phyloP scores from a whole-genome alignment of 2,888 invertebrate species.

The Schizotus pectinicornis region DNA sequence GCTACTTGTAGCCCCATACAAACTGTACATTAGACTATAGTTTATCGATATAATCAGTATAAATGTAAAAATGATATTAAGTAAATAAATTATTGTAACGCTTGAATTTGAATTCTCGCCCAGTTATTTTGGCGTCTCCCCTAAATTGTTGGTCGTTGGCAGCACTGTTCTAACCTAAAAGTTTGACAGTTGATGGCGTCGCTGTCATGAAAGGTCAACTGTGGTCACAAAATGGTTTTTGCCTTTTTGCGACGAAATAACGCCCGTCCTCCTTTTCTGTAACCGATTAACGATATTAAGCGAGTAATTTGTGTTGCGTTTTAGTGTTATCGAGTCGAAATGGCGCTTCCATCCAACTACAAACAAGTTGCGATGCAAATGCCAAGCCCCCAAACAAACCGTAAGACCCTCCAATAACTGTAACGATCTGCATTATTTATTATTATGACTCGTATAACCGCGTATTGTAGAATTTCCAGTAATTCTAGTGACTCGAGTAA shows the following conservation, averaged over 20 bases:
- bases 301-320: too few species aligned
- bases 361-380: slow-evolving; percentile 83
- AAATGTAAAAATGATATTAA: slow-evolving; percentile 17
- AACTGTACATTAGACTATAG: slow-evolving; percentile 27
- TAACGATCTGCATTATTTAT: slow-evolving; percentile 16
- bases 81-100: slow-evolving; percentile 21
- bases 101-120: slow-evolving; percentile 1
- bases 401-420: slow-evolving; percentile 61
- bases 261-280: too few species aligned
- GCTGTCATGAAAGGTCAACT: too few species aligned
- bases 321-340: slow-evolving; percentile 47
- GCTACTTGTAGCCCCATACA: slow-evolving; percentile 10
- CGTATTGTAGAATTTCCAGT: slow-evolving; percentile 21
- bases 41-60: slow-evolving; percentile 18
- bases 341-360: slow-evolving; percentile 85
- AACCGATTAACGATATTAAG: too few species aligned
- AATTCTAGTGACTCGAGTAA: slow-evolving; percentile 22
- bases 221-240: too few species aligned
- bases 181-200: too few species aligned
- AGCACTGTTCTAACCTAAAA: too few species aligned
- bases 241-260: too few species aligned
- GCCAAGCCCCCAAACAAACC: slow-evolving; percentile 74
- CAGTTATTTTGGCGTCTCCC: too few species aligned
- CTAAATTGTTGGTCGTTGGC: too few species aligned
- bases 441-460: slow-evolving; percentile 7